These are phyloP conservation scores for Micrastur ruficollis DNA, from an alignment of 2,797 vertebrate species.

Conservation along the genomic window DNA sequence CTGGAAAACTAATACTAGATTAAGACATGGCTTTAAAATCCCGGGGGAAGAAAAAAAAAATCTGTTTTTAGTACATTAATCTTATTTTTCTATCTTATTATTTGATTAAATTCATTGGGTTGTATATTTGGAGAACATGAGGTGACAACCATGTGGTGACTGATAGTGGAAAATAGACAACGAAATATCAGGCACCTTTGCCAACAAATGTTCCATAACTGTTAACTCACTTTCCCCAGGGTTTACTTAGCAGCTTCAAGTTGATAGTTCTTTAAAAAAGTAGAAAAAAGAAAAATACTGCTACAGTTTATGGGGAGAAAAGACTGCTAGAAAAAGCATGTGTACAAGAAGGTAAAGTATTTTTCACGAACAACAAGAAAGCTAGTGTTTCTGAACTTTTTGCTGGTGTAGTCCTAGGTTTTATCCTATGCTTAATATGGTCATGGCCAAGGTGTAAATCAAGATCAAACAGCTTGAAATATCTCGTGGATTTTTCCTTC, in stretches of 20 bases:
- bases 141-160: not conserved
- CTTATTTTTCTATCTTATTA: not conserved
- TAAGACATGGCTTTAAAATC: not conserved
- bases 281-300: not conserved
- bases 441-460: not conserved
- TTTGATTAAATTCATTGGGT: not conserved
- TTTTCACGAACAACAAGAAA: not conserved
- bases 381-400: not conserved
- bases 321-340: not conserved
- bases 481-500: not conserved
- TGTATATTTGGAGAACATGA: accelerated
- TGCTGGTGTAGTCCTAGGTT: not conserved
- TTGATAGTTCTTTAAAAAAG: not conserved
- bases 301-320: not conserved
- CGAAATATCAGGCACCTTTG: not conserved
- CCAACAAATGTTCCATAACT: not conserved
- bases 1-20: not conserved
- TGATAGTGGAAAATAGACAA: not conserved
- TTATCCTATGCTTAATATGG: not conserved
- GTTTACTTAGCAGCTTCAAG: not conserved
- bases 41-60: not conserved
- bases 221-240: not conserved
- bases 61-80: not conserved
- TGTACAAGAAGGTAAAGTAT: not conserved
- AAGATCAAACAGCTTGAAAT: not conserved